Evolutionary conservation across 2,113 vertebrate genomes (phyloP).

Genomic region (Odontophorus gujanensis): DNA sequence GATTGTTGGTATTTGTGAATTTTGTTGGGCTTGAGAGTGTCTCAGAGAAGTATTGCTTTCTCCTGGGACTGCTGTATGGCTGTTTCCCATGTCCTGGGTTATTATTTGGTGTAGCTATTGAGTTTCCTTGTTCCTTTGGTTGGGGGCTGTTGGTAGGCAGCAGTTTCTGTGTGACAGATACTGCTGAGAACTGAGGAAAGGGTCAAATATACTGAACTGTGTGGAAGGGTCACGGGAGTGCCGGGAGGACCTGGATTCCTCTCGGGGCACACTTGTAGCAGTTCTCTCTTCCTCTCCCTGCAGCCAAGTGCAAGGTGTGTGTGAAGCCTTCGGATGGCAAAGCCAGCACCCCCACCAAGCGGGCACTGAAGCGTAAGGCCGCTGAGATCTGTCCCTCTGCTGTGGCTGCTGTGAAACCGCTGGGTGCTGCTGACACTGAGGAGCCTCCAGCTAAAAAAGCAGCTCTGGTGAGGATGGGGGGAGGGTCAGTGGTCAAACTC

Average conservation of each 20-base stretch:
- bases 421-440: constrained; percentile 59
- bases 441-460: constrained; percentile 56
- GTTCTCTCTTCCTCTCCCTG: not conserved
- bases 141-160: not conserved
- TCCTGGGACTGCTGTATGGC: not conserved
- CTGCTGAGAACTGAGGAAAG: not conserved
- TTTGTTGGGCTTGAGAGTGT: too few species aligned
- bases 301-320: constrained; percentile 88
- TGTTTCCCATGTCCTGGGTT: not conserved
- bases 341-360: constrained; percentile 72
- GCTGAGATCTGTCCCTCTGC: constrained; percentile 77
- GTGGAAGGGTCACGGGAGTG: not conserved
- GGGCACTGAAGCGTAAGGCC: constrained; percentile 81
- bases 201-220: not conserved
- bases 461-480: constrained; percentile 61
- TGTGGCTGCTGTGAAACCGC: constrained; percentile 88
- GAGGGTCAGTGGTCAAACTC: not conserved
- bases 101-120: not conserved
- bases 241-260: not conserved
- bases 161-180: not conserved
- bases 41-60: not conserved
- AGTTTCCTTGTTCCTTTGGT: not conserved
- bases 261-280: not conserved
- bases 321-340: constrained; percentile 88
- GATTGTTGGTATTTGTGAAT: not conserved